Conservation (phyloP, 1,140 invertebrate genomes). For the Drosophila pandora region DNA sequence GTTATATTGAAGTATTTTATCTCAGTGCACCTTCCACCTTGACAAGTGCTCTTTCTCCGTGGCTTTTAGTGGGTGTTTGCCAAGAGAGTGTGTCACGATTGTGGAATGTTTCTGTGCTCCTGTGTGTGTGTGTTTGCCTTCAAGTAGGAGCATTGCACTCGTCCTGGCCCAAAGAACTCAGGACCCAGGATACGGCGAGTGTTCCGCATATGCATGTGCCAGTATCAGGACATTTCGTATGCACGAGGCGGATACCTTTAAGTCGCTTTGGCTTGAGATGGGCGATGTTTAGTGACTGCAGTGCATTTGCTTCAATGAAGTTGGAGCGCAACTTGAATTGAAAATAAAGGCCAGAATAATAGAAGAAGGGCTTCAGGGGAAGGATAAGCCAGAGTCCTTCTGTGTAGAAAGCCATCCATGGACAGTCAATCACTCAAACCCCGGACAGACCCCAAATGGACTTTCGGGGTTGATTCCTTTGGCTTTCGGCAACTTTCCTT, state of each 20-base stretch:
- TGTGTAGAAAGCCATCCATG: conserved; percentile 3
- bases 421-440: conserved; percentile 75
- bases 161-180: conserved; percentile 40
- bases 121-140: conserved; percentile 39
- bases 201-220: conserved; percentile 45
- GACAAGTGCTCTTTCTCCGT: conserved; percentile 32
- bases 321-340: conserved; percentile 59
- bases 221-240: conserved; percentile 50
- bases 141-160: conserved; percentile 79
- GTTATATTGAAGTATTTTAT: neutral
- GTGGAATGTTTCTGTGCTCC: neutral
- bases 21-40: conserved; percentile 34
- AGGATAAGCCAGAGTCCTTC: neutral
- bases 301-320: conserved; percentile 72
- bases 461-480: conserved; percentile 57
- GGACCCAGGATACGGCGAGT: conserved; percentile 34
- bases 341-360: conserved; percentile 19
- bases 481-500: conserved; percentile 54
- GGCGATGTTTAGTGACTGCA: conserved; percentile 54
- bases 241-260: conserved; percentile 74
- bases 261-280: conserved; percentile 45
- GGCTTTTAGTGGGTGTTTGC: conserved; percentile 25
- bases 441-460: conserved; percentile 30
- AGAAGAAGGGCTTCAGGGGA: neutral
- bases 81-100: conserved; percentile 71